These are phyloP conservation scores for Gallinago undulata DNA, from an alignment of 2,113 vertebrate genomes.

Conservation along the genomic window DNA sequence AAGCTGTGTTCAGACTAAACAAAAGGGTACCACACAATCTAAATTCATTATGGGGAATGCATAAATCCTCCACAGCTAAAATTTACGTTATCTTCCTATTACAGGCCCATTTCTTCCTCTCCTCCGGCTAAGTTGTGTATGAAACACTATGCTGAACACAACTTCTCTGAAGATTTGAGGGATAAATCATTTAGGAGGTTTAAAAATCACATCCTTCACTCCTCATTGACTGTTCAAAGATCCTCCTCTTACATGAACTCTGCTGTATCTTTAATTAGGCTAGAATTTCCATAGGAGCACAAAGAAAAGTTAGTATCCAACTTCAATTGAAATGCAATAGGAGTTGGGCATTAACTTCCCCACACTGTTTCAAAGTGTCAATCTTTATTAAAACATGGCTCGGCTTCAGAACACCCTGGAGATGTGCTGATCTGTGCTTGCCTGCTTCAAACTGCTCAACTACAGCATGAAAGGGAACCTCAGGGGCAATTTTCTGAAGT, in stretches of 20 bases:
- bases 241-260: background rate
- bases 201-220: background rate
- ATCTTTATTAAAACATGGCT: slow-evolving; percentile 30
- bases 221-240: background rate
- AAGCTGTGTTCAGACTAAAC: slow-evolving; percentile 44
- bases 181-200: background rate
- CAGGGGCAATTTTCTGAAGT: background rate
- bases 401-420: slow-evolving; percentile 4
- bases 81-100: background rate
- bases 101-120: background rate
- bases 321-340: slow-evolving; percentile 13
- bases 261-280: background rate
- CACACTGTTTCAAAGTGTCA: background rate
- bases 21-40: background rate
- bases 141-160: background rate
- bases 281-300: slow-evolving; percentile 10
- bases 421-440: slow-evolving; percentile 13
- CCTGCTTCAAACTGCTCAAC: slow-evolving; percentile 11
- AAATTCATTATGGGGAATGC: background rate
- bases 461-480: slow-evolving; percentile 28
- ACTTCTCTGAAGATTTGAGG: background rate
- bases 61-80: background rate
- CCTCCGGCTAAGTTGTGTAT: background rate
- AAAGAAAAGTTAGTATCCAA: background rate
- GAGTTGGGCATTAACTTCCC: background rate